Base-by-base conservation (phyloP, 2,888 invertebrate species). In the Cepaea hortensis region DNA sequence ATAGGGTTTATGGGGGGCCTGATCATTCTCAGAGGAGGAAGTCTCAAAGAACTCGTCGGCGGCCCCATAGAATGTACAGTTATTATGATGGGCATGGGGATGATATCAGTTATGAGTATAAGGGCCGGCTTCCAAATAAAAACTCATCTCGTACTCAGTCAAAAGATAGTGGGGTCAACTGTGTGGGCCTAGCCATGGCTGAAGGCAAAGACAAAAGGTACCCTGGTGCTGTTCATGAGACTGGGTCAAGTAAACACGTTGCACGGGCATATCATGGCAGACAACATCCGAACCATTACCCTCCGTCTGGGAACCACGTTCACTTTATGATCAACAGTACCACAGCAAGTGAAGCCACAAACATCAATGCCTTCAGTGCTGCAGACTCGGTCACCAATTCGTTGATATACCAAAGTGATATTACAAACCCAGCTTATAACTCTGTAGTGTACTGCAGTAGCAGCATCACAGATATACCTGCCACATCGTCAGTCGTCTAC, bases 81-180 rank as follows among this genome's bases (percentile, higher is more conserved):
- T 88, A 88, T 76, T 88, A 87, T 55, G 68, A 68, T 68, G 87
- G 84, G 46, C n/a, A 86, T 9, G 87, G 90, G 15, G 90, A 88
- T 85, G 92, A 92, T 83, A 92, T 92, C 46, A 91, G 90, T 79
- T 90, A 88, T 82, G 92, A 93, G 85, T 93, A 92, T 87, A 90
- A 91, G 50, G 93, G 93, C 20, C 90, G 90, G 72, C 84, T 93
- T 85, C 92, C 92, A 1, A 91, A 90, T 73, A 93, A 92, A 90
- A 90, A 91, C 81, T 90, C 92, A 7, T 76, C 88, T n/a, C 87
- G 90, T 61, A 91, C 91, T 18, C 88, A 89, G 76, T 93, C 93
- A 11, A 87, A 91, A 9, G 93, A 93, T 85, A 93, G 93, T 89
- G 94, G 94, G 11, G 94, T 94, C 5, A 94, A 94, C 90, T 93